Evolutionary conservation across 2,113 vertebrate genomes (phyloP), one percentile per base, ranked within the genome.

Genomic region (Sciurus niger): DNA sequence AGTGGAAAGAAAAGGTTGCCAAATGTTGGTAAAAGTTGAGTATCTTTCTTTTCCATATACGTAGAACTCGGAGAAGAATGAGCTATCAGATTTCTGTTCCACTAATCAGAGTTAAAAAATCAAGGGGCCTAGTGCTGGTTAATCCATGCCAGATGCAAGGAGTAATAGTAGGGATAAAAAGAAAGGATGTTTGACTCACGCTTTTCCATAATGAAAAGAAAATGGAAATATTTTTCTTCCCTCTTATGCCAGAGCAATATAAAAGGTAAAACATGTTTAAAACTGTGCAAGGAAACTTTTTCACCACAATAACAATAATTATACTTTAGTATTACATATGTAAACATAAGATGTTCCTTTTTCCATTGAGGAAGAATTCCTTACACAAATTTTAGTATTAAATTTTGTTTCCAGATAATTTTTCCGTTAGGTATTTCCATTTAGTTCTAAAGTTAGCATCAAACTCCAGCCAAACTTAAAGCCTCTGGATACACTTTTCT

Each of bases 141-240:
- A 97, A 96, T 73, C 12, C 12, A 82, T 28, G 63, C 84, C 88
- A 97, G 90, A 96, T 94, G 53, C 88, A 28, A 88, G 8, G 37
- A 91, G 74, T 28, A 86, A 86, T 17, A 74, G 32, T 12, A 46
- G 24, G 40, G 25, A 51, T 60, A 72, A 58, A 88, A 20, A 46
- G 2, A 82, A 90, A 67, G 3, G 7, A 65, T 5, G 43, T 53
- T 65, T 80, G 12, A 82, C 51, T 95, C 43, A 80, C 9, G 0
- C 2, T 34, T 78, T 80, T 40, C 17, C 70, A 25, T 76, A 91
- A 77, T 32, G 30, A 82, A 77, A 94, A 84, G 8, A 40, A 96
- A 96, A 84, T 4, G 0, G 18, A 72, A 84, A 32, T 1, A 48
- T 90, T 72, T 53, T 86, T 34, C 8, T 84, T 94, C 73, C 34